Evolutionary conservation across 2,888 invertebrate species (phyloP).

Genomic region (Drosophila quinaria): DNA sequence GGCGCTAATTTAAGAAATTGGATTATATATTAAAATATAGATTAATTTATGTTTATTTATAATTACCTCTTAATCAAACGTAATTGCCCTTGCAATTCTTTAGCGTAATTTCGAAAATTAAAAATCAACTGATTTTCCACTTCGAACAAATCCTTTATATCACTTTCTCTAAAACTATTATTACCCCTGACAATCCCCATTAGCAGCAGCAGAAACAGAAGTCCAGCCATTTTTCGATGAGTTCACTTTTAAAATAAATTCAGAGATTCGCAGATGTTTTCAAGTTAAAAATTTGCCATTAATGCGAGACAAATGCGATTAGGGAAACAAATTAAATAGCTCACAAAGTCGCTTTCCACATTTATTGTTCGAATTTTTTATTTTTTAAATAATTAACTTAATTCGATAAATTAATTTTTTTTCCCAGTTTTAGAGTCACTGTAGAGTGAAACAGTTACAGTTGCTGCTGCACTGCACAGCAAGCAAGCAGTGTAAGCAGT

Average conservation of each 20-base stretch:
- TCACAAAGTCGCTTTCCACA: neutral
- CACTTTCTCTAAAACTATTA: neutral
- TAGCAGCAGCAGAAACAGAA: slow-evolving; percentile 13
- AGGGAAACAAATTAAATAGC: neutral
- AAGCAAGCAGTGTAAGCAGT: neutral
- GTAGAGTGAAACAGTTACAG: neutral
- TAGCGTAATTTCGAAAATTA: slow-evolving; percentile 31
- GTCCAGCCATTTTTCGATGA: slow-evolving; percentile 10
- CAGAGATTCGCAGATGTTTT: neutral
- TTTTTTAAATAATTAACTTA: neutral
- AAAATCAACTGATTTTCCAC: slow-evolving; percentile 23
- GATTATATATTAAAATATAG: neutral
- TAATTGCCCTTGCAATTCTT: slow-evolving; percentile 30
- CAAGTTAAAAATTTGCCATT: neutral
- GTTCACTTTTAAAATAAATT: neutral
- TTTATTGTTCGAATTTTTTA: neutral
- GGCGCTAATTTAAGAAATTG: slow-evolving; percentile 28
- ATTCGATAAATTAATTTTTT: neutral
- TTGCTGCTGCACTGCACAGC: too few relatives aligned
- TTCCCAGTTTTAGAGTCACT: neutral
- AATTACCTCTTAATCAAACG: slow-evolving; percentile 37
- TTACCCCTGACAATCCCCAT: neutral
- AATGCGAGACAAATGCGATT: slow-evolving; percentile 6
- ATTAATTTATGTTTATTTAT: accelerated
- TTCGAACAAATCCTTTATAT: slow-evolving; percentile 7